Evolutionary conservation across 2,888 invertebrate species (phyloP).

Genomic region (Cataglyphis albicans): DNA sequence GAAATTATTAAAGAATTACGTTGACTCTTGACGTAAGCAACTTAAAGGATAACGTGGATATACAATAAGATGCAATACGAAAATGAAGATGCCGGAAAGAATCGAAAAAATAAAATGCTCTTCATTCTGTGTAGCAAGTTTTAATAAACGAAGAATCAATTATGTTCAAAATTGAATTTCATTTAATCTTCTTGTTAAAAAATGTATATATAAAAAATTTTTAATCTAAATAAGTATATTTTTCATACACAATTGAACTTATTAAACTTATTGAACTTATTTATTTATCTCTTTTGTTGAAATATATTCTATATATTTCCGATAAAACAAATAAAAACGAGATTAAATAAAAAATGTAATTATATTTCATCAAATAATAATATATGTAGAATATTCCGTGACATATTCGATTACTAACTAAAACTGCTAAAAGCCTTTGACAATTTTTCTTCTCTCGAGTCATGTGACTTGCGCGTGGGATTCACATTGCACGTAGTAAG

Average conservation of each 20-base stretch:
- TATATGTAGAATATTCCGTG: background rate
- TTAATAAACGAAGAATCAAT: slow-evolving; percentile 5
- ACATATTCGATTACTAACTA: background rate
- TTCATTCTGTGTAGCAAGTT: background rate
- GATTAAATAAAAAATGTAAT: background rate
- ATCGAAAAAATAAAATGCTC: background rate
- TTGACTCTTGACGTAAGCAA: slow-evolving; percentile 14
- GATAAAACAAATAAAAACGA: background rate
- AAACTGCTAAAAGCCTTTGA: background rate
- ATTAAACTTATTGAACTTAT: background rate
- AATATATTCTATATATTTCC: background rate
- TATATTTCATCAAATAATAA: background rate
- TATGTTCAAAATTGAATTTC: slow-evolving; percentile 4
- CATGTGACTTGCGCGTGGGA: slow-evolving; percentile 29
- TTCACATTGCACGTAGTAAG: background rate
- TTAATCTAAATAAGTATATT: background rate
- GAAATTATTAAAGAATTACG: background rate
- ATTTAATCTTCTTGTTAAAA: slow-evolving; percentile 4
- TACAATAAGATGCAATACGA: background rate
- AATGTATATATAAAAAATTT: background rate
- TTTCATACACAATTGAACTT: slow-evolving; percentile 1
- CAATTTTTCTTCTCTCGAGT: background rate
- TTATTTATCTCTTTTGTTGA: background rate
- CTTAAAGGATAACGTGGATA: background rate
- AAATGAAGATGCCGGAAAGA: background rate